Evolutionary conservation across 92 coral and sea anemone genomes (phyloP), one percentile per base, ranked within the genome.

Genomic region (Epizoanthus illoricatus): DNA sequence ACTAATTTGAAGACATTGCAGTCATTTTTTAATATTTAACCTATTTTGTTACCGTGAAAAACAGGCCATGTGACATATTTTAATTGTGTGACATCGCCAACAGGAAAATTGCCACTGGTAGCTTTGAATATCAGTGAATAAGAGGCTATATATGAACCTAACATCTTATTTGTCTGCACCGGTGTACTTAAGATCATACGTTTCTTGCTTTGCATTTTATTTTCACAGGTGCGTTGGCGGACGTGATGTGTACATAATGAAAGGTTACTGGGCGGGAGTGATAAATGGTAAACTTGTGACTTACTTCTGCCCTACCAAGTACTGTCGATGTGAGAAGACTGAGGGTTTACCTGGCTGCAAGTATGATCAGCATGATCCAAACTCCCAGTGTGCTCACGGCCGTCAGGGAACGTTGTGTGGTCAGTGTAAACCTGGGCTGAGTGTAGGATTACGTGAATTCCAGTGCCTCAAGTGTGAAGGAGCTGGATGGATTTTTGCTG

Each of bases 231-330:
- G 85, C 64, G 84, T 66, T 10, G 90, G 85, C 69, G 86, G 89
- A 6, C 85, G 84, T 52, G 86, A 81, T 4, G 91, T 97, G 3
- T 94, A 88, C 59, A 76, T 94, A 54, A 73, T 75, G 36, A 88
- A 92, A 79, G 99, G 98, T 65, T 83, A 87, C 88, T 97, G 99
- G 99, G 93, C 89, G 24, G 99, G 99, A 60, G 87, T 86, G 56
- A 52, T 73, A 15, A 74, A 87, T 36, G 93, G 89, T 21, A 82
- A 62, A 59, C 95, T 97, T 47, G 87, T 94, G 65, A 87, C 95
- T 36, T 91, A 94, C 69, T 87, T 84, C 73, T 97, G 99, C 45
- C 99, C 99, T 16, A 74, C 80, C 65, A 71, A 80, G 49, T 97
- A 97, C 84, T 97, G 99, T 69, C 62, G 66, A 4, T 97, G 99